A percentile compares a stretch with the other conserved stretches of the same genome.
These are phyloP conservation scores for Poeciliopsis turneri DNA, from an alignment of 2,797 vertebrate species.

Conservation along the genomic window DNA sequence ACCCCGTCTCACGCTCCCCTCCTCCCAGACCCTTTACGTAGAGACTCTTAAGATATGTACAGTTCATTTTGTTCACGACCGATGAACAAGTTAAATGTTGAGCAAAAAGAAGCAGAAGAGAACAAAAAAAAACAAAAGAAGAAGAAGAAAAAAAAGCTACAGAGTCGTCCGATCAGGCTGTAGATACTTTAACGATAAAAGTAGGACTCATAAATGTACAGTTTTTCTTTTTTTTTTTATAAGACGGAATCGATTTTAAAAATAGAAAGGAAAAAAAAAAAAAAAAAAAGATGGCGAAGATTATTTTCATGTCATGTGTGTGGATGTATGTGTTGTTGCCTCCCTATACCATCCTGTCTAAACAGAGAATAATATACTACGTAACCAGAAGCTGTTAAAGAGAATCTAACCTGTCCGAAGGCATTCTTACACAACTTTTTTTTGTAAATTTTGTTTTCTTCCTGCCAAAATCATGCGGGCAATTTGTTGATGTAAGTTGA, in stretches of 20 bases:
- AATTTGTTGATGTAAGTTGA: constrained; percentile 99
- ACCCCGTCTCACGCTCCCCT: constrained; percentile 76
- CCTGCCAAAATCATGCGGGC: constrained; percentile 99
- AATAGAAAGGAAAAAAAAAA: constrained; percentile 62
- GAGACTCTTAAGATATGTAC: constrained; percentile 90
- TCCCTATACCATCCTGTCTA: constrained; percentile 92
- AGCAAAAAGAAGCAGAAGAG: constrained; percentile 29
- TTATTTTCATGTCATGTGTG: constrained; percentile 99
- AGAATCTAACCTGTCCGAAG: constrained; percentile 92
- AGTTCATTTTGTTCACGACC: constrained; percentile 84
- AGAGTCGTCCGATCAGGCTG: constrained; percentile 69
- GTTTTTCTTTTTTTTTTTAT: constrained; percentile 71
- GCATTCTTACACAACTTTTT: constrained; percentile 99
- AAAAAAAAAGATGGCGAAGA: constrained; percentile 87
- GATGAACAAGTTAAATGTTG: constrained; percentile 63
- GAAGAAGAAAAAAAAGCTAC: constrained; percentile 37
- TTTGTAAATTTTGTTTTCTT: constrained; percentile 99
- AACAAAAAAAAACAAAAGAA: constrained; percentile 26
- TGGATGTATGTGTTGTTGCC: constrained; percentile 99
- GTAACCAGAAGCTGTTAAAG: constrained; percentile 79
- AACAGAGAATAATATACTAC: constrained; percentile 82
- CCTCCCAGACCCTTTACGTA: constrained; percentile 80
- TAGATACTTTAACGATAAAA: constrained; percentile 80
- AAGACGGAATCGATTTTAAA: constrained; percentile 67
- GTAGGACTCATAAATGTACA: constrained; percentile 79